These are phyloP conservation scores for Xenops minutus DNA, from an alignment of 2,797 vertebrate species.

Conservation along the genomic window DNA sequence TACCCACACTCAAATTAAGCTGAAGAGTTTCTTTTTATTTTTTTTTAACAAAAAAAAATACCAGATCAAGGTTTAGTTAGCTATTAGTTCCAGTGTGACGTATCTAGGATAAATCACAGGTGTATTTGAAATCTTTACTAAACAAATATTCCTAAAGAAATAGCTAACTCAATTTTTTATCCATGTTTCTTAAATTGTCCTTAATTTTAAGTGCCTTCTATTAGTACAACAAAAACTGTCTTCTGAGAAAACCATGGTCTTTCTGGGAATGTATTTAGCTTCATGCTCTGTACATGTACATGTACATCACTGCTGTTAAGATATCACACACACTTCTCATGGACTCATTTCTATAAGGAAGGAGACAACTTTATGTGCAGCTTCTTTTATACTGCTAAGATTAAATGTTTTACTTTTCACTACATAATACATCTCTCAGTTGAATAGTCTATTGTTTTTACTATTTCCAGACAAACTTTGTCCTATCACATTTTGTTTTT, in stretches of 20 bases:
- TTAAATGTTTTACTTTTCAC: neutral
- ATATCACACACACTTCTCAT: neutral
- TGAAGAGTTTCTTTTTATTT: constrained; percentile 1
- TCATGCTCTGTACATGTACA: neutral
- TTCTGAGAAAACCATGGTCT: neutral
- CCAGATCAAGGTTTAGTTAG: constrained; percentile 31
- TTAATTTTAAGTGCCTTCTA: constrained; percentile 18
- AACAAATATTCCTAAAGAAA: constrained; percentile 11
- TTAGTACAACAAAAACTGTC: constrained; percentile 5
- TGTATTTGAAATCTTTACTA: neutral
- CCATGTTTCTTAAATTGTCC: neutral
- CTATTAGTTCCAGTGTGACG: constrained; percentile 35
- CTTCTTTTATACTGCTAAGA: neutral
- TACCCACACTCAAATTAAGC: constrained; percentile 56
- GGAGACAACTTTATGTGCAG: constrained; percentile 20
- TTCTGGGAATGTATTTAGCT: neutral
- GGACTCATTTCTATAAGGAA: constrained; percentile 2
- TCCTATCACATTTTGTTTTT: neutral
- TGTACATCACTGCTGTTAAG: too few relatives aligned
- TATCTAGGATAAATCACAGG: constrained; percentile 41
- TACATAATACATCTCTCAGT: neutral
- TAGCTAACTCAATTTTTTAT: neutral
- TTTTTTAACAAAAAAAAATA: neutral
- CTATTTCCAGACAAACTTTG: neutral
- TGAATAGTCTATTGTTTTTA: constrained; percentile 18